Conservation (phyloP, 2,888 invertebrate genomes). For the Parnassius mnemosyne region DNA sequence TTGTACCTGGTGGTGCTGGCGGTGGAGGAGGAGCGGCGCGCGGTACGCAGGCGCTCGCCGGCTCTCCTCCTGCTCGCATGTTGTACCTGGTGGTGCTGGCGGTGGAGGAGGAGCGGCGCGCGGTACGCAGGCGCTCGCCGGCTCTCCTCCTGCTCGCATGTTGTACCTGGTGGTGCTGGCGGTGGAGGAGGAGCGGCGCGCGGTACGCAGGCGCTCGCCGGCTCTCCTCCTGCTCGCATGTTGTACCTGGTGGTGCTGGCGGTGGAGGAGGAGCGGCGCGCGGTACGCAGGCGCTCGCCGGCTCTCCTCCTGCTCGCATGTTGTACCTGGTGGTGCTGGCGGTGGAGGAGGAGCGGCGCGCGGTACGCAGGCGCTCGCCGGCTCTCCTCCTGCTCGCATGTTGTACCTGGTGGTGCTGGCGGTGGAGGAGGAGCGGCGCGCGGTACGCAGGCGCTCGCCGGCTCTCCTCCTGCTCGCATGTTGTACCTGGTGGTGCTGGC, state of each 20-base stretch:
- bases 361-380: conserved; percentile 73
- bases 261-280: conserved; percentile 70
- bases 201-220: conserved; percentile 73
- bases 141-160: conserved; percentile 31
- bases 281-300: conserved; percentile 70
- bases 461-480: conserved; percentile 33
- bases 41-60: conserved; percentile 73
- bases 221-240: conserved; percentile 87
- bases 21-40: conserved; percentile 70
- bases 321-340: conserved; percentile 73
- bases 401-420: conserved; percentile 73
- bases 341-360: conserved; percentile 70
- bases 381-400: conserved; percentile 87
- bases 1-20: conserved; percentile 73
- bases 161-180: conserved; percentile 73
- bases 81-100: conserved; percentile 73
- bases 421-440: conserved; percentile 70
- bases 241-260: conserved; percentile 73
- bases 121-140: conserved; percentile 70
- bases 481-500: conserved; percentile 73
- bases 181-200: conserved; percentile 70
- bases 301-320: conserved; percentile 31
- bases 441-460: conserved; percentile 70
- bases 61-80: conserved; percentile 87
- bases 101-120: conserved; percentile 70